Conservation (phyloP, 2,113 vertebrate genomes). For the Protobothrops flavoviridis region DNA sequence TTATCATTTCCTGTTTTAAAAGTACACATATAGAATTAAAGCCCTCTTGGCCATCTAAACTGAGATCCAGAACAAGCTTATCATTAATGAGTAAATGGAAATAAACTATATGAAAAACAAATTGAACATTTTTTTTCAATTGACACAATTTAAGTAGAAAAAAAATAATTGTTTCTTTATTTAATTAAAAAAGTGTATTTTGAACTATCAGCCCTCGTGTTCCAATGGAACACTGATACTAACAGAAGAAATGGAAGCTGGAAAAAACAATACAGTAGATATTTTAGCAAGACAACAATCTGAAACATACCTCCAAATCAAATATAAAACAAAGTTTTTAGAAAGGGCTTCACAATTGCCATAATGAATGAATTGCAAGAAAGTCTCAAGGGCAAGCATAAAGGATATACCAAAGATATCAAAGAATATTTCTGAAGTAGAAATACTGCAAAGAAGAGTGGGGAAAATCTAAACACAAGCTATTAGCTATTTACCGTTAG, state of each 20-base stretch:
- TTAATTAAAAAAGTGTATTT: not conserved
- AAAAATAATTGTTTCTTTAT: slow-evolving; percentile 22
- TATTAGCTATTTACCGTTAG: not conserved
- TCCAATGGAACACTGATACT: not conserved
- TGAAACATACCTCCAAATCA: not conserved
- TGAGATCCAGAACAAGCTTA: slow-evolving; percentile 15
- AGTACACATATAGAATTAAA: slow-evolving; percentile 11
- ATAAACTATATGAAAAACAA: slow-evolving; percentile 23
- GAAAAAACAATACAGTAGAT: not conserved
- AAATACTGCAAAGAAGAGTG: not conserved
- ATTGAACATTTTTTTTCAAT: slow-evolving; percentile 25
- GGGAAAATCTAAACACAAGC: not conserved
- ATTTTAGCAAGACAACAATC: not conserved
- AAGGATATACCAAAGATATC: not conserved
- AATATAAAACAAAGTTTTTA: not conserved
- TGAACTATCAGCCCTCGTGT: not conserved
- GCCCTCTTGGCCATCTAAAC: slow-evolving; percentile 12
- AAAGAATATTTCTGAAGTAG: not conserved
- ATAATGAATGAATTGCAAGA: not conserved
- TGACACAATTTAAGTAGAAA: not conserved
- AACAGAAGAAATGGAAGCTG: not conserved
- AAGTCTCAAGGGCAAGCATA: not conserved
- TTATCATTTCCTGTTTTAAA: slow-evolving; percentile 49
- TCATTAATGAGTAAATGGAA: slow-evolving; percentile 28
- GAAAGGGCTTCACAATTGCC: not conserved